These are phyloP conservation scores for Rhinophrynus dorsalis DNA, from an alignment of 2,797 vertebrate species.

Conservation along the genomic window DNA sequence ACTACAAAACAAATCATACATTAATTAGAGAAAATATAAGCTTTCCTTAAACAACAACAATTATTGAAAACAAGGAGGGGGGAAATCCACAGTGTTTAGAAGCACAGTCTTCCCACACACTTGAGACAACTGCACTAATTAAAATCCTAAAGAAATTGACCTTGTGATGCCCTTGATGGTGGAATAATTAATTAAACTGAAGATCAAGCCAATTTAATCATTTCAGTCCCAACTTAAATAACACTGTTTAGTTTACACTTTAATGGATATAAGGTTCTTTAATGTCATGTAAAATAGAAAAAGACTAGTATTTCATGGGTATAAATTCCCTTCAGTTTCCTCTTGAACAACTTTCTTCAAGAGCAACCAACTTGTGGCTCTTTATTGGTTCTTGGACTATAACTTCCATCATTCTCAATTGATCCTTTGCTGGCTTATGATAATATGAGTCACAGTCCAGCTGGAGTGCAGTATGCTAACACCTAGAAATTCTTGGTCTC, in stretches of 20 bases:
- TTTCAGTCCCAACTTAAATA: slow-evolving; percentile 11
- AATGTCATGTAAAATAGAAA: too few species aligned
- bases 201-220: slow-evolving; percentile 18
- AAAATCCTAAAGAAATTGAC: slow-evolving; percentile 44
- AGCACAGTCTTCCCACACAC: slow-evolving; percentile 23
- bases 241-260: slow-evolving; percentile 25
- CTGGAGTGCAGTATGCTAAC: too few species aligned
- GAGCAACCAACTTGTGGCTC: too few species aligned
- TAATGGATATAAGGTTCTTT: too few species aligned
- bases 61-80: slow-evolving; percentile 27
- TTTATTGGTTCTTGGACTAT: too few species aligned
- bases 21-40: slow-evolving; percentile 37
- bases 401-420: too few species aligned
- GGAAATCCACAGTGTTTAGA: slow-evolving; percentile 30
- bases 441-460: too few species aligned
- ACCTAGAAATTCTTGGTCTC: too few species aligned
- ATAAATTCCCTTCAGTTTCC: too few species aligned
- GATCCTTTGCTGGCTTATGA: too few species aligned
- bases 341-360: too few species aligned
- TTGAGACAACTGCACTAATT: slow-evolving; percentile 39
- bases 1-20: background rate
- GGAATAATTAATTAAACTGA: slow-evolving; percentile 45
- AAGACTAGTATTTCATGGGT: too few species aligned
- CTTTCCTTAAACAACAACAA: slow-evolving; percentile 38
- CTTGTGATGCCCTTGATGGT: slow-evolving; percentile 34